Evolutionary conservation across 2,797 vertebrate species (phyloP).

Genomic region (Mionectes olivaceus): DNA sequence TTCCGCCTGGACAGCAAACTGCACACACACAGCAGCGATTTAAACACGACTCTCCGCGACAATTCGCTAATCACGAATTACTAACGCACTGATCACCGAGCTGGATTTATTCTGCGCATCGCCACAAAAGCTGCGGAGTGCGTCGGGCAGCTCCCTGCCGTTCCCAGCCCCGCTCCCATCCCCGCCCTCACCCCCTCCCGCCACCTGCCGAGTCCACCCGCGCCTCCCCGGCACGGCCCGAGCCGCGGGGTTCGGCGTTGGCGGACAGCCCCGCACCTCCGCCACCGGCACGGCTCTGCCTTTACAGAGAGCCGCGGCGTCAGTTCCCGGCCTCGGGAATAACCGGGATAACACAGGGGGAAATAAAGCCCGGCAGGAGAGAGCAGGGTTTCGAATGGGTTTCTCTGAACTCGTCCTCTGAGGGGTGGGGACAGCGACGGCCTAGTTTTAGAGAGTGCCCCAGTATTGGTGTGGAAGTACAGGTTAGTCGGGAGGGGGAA

Average conservation of each 20-base stretch:
- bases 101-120: rapidly evolving
- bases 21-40: not conserved
- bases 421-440: not conserved
- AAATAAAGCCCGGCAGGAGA: not conserved
- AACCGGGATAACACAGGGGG: not conserved
- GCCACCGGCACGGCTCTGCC: not conserved
- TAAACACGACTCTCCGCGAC: not conserved
- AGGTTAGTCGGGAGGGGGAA: not conserved
- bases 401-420: not conserved
- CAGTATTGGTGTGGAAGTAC: not conserved
- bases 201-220: too few relatives aligned
- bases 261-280: not conserved
- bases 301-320: rapidly evolving
- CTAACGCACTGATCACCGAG: not conserved
- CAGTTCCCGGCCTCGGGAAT: not conserved
- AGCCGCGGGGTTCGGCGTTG: not conserved
- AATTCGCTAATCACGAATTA: too few relatives aligned
- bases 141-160: not conserved
- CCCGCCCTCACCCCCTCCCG: too few relatives aligned
- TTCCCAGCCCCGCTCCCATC: not conserved
- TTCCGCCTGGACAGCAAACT: not conserved
- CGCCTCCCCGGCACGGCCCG: too few relatives aligned
- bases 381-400: not conserved
- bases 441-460: slow-evolving; percentile 11
- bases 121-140: rapidly evolving